These are phyloP conservation scores for Chymomyza procnemis DNA, from an alignment of 2,888 invertebrate genomes.

Conservation along the genomic window DNA sequence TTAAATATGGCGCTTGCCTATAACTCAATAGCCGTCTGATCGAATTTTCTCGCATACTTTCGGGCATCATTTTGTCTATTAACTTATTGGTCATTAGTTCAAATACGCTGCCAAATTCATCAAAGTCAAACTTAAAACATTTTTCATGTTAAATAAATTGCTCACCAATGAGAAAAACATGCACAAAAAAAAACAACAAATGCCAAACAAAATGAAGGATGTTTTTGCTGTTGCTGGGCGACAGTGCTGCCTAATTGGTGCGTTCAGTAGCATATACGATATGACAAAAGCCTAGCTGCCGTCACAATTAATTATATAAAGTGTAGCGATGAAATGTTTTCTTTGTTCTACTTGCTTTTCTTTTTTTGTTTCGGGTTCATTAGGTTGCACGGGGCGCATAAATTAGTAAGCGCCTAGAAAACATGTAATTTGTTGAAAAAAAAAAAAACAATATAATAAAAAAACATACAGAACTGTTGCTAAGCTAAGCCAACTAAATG, in stretches of 20 bases:
- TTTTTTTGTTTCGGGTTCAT: conserved; percentile 16
- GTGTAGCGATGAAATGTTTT: conserved; percentile 19
- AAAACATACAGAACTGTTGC: not conserved
- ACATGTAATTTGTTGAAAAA: conserved; percentile 44
- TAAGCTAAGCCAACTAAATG: conserved; percentile 22
- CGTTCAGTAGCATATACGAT: conserved; percentile 9
- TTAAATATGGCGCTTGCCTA: not conserved
- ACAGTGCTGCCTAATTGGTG: conserved; percentile 37
- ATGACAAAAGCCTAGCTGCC: conserved; percentile 25
- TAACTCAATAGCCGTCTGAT: not conserved
- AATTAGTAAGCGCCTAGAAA: conserved; percentile 51
- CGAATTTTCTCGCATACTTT: not conserved
- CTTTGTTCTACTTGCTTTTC: not conserved
- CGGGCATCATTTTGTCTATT: not conserved
- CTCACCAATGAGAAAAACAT: not conserved
- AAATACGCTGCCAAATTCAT: not conserved
- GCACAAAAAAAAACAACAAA: not conserved
- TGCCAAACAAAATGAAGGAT: not conserved
- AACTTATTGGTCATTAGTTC: not conserved
- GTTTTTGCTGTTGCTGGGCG: not conserved
- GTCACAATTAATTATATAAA: conserved; percentile 51
- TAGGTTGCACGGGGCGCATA: conserved; percentile 49
- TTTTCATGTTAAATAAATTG: not conserved
- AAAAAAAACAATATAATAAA: not conserved
- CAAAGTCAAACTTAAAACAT: conserved; percentile 2